These are phyloP conservation scores for Buphagus erythrorhynchus DNA, from an alignment of 2,797 vertebrate genomes.

Conservation along the genomic window DNA sequence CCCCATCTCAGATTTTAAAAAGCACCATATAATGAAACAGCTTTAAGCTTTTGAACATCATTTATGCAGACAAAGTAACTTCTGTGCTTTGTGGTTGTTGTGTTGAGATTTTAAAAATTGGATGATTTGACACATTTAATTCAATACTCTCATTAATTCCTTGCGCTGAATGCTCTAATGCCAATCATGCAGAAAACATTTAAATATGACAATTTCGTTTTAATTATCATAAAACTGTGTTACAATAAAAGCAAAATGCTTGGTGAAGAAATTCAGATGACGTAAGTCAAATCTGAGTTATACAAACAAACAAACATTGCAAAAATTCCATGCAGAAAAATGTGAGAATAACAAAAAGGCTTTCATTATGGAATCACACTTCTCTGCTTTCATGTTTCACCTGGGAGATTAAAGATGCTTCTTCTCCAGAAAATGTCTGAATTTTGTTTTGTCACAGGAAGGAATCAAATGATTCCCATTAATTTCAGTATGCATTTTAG, in stretches of 20 bases:
- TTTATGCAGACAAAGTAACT: neutral
- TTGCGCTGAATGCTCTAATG: neutral
- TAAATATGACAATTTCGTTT: slow-evolving; percentile 29
- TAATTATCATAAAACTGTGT: slow-evolving; percentile 29
- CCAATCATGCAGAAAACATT: slow-evolving; percentile 26
- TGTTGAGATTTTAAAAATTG: neutral
- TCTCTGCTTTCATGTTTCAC: neutral
- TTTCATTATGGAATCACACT: slow-evolving; percentile 1
- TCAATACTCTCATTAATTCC: slow-evolving; percentile 51
- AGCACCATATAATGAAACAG: neutral
- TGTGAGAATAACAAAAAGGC: slow-evolving; percentile 1
- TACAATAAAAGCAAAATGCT: slow-evolving; percentile 28
- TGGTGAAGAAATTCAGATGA: slow-evolving; percentile 26
- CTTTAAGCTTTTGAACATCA: neutral
- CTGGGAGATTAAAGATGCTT: slow-evolving; percentile 1
- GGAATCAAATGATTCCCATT: slow-evolving; percentile 43
- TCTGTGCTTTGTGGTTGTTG: neutral
- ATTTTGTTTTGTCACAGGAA: slow-evolving; percentile 45
- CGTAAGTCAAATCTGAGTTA: neutral
- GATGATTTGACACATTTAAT: slow-evolving; percentile 34
- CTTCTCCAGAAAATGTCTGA: slow-evolving; percentile 5
- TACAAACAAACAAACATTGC: slow-evolving; percentile 12
- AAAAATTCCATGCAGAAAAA: slow-evolving; percentile 20
- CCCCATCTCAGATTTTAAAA: neutral
- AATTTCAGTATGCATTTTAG: slow-evolving; percentile 50